Evolutionary conservation across 2,797 vertebrate genomes (phyloP), one percentile per base, ranked within the genome.

Genomic region (Calcarius lapponicus): DNA sequence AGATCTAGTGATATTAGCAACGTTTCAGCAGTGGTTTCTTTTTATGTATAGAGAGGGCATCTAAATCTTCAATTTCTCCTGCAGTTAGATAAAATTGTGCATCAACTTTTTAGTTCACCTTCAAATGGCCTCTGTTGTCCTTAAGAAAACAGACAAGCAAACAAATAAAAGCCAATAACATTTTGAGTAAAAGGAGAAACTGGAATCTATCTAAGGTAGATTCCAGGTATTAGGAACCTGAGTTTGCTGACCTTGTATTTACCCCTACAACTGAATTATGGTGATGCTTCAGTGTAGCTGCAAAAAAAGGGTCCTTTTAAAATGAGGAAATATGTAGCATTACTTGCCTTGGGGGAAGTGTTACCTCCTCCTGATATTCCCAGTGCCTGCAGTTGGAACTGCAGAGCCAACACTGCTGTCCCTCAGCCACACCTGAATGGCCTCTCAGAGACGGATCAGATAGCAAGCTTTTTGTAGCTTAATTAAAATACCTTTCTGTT

Each of bases 1-100:
- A 78, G 51, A 86, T 80, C 80, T 76, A 53, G 80, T 56, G 43
- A 92, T 95, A 90, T 62, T 79, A 93, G 43, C 51, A 84, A 38
- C 0, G 1, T 70, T 93, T 93, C 76, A 90, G 51, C 54, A 53
- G 54, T 58, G 21, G 26, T 66, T 92, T 72, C 56, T 79, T 83
- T 83, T 86, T 80, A 43, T 5, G 5, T 40, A 10, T 8, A 82
- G 42, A 58, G n/a, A 75, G 51, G n/a, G 42, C 26, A 75, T 78
- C 58, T 88, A 86, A 88, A 78, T 58, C 36, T 51, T 73, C 64
- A 50, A 0, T n/a, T 88, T 91, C 79, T 84, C 67, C 66, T 80
- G 34, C 53, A 54, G 24, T 48, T 82, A 17, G 50, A 47, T 65
- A 21, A 74, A 80, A 61, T 72, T 90, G 62, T 69, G n/a, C 58